These are phyloP conservation scores for Carassius auratus DNA, from an alignment of 2,113 vertebrate genomes.

Conservation along the genomic window DNA sequence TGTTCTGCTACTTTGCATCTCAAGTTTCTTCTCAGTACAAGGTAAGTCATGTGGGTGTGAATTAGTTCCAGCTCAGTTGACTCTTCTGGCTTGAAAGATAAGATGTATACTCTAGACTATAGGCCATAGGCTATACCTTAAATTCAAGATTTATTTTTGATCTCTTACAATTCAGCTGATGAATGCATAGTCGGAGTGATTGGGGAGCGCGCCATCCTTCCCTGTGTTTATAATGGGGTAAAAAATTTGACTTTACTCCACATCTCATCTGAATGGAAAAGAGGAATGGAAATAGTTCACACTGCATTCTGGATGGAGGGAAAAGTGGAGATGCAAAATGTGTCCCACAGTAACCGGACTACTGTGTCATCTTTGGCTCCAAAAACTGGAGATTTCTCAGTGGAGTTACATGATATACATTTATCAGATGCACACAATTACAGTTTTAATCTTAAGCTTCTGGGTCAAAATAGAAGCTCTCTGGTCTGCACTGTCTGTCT, in stretches of 20 bases:
- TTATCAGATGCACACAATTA: slow-evolving; percentile 52
- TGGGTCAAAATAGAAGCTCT: slow-evolving; percentile 25
- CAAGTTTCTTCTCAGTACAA: slow-evolving; percentile 7
- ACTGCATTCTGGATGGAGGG: slow-evolving; percentile 49
- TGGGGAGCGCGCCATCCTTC: slow-evolving; percentile 53
- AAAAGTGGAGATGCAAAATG: slow-evolving; percentile 42
- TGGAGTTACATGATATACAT: slow-evolving; percentile 56
- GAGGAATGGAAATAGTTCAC: slow-evolving; percentile 55
- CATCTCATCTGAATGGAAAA: slow-evolving; percentile 68
- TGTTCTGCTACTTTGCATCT: neutral
- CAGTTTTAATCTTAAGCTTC: slow-evolving; percentile 56
- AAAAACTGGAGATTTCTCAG: slow-evolving; percentile 63
- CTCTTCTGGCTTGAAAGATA: neutral
- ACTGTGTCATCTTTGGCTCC: slow-evolving; percentile 47
- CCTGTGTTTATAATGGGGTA: slow-evolving; percentile 59
- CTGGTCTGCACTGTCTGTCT: slow-evolving; percentile 66
- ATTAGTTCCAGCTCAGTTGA: neutral
- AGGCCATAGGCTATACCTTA: neutral
- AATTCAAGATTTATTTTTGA: too few species aligned
- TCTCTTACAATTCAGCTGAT: slow-evolving; percentile 25
- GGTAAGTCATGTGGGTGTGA: neutral
- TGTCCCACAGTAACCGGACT: neutral
- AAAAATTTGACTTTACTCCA: slow-evolving; percentile 30
- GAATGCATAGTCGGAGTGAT: slow-evolving; percentile 62
- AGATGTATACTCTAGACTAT: too few species aligned